Base-by-base conservation (phyloP, 35 echinoderm and acorn worm genomes). In the Heliocidaris erythrogramma region DNA sequence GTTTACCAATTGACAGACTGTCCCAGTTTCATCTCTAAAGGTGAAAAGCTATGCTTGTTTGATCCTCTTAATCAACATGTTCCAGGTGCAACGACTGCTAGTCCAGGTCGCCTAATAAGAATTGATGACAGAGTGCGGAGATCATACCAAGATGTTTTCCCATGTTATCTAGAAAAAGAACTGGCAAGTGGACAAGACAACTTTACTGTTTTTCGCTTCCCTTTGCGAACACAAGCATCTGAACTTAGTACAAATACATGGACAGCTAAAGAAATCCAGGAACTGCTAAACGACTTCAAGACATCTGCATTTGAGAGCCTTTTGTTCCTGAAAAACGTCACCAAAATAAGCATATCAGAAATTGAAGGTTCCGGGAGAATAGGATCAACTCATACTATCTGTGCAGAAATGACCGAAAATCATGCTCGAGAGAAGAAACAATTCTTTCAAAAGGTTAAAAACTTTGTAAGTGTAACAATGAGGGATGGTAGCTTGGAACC, bases 1-100 rank as follows among this genome's bases (percentile, higher is more conserved):
- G 96, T 97, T 9, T 99, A 99, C 65, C 98, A 97, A 71, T 92
- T 99, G 5, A 97, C 96, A 7, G 98, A 99, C 50, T 99, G 96
- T 32, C 98, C 98, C 32, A 96, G 94, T 61, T 99, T 99, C 88
- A 32, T 99, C 11, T 88, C 96, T n/a, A 84, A 95, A 48, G 86
- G 94, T 32, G 87, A 96, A 47, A 94, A 53, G 10, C 85, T 97
- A 6, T 96, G 96, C 92, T 85, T 99, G 30, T 96, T 99, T 93
- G 98, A 99, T 88, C 98, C 98, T 16, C 94, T 71, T 78, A n/a
- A 49, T 92, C 32, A 85, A 95, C 97, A 95, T 93, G 93, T 97
- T 29, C 94, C 94, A 14, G 95, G 86, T 30, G 98, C 96, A 69
- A 95, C 48, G 21, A 7, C 12, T 31, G 24, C 85, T 2, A 85